Evolutionary conservation across 2,888 invertebrate genomes (phyloP), one percentile per base, ranked within the genome.

Genomic region (Willowsia nigromaculata): DNA sequence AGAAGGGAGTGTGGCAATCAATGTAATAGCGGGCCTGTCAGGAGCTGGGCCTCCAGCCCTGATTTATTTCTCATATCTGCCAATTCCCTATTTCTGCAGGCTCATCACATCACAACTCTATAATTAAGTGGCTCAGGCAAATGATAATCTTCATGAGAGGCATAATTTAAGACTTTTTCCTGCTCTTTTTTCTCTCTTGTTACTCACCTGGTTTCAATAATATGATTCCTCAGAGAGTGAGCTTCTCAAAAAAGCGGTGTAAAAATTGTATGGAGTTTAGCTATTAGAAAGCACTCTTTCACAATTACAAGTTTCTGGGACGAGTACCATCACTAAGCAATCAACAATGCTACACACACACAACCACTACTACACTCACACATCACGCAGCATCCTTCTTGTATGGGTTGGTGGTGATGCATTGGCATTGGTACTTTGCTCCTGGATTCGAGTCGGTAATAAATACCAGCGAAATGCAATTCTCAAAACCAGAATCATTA

Each of bases 51-150:
- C 89, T 89, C 89, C 89, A 89, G 89, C 78, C 89, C 89, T 89
- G 89, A 89, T 89, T 89, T 89, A 89, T 89, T 89, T 89, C 89
- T 89, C 89, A 89, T 89, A 89, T 89, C 89, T 89, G 89, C 89
- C 89, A 89, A 89, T 89, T 89, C 89, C 89, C 84, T 84, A 68
- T 89, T 89, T 89, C 89, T 89, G 89, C 89, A 89, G 89, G 89
- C 89, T 89, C 89, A 89, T 89, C 89, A 89, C 84, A 84, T 84
- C 89, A 89, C 84, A 89, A 89, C 89, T 89, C 89, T 89, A 89
- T 89, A 89, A 89, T 89, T 89, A 89, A 89, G 89, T 89, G 84
- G 80, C 84, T 89, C 89, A 89, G 84, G 89, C 89, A 89, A 89
- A 89, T 89, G 89, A 89, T 89, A 89, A 89, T 89, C 89, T 89